Evolutionary conservation across 2,113 vertebrate species (phyloP).

Genomic region (Gopherus evgoodei): DNA sequence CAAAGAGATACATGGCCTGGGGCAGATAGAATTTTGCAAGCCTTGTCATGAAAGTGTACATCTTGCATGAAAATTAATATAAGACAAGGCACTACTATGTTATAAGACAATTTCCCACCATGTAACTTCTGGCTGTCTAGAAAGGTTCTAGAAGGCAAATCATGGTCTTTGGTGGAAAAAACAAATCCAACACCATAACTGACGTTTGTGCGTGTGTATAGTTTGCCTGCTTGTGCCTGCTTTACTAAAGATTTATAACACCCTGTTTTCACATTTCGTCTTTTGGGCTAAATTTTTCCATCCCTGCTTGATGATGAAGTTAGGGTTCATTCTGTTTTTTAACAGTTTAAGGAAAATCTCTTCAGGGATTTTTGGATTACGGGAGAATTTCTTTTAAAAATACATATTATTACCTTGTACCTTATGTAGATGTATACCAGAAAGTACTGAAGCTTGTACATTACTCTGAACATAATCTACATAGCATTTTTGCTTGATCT

Average conservation of each 20-base stretch:
- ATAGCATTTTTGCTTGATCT: background rate
- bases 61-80: background rate
- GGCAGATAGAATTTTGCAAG: background rate
- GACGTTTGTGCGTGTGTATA: background rate
- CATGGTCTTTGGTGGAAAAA: rapidly evolving
- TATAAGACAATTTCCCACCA: background rate
- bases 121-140: rapidly evolving
- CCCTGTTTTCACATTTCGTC: rapidly evolving
- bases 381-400: background rate
- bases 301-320: background rate
- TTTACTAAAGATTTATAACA: background rate
- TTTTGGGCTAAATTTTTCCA: background rate
- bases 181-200: background rate
- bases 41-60: background rate
- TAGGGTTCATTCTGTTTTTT: background rate
- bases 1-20: rapidly evolving
- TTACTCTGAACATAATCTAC: background rate
- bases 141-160: background rate
- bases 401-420: rapidly evolving
- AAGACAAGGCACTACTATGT: background rate
- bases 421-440: background rate
- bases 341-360: background rate
- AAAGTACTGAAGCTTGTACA: background rate
- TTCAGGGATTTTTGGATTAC: background rate
- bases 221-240: background rate